A percentile compares a stretch with the other conserved stretches of the same genome.
These are phyloP conservation scores for Salminus brasiliensis DNA, from an alignment of 2,113 vertebrate species.

Conservation along the genomic window DNA sequence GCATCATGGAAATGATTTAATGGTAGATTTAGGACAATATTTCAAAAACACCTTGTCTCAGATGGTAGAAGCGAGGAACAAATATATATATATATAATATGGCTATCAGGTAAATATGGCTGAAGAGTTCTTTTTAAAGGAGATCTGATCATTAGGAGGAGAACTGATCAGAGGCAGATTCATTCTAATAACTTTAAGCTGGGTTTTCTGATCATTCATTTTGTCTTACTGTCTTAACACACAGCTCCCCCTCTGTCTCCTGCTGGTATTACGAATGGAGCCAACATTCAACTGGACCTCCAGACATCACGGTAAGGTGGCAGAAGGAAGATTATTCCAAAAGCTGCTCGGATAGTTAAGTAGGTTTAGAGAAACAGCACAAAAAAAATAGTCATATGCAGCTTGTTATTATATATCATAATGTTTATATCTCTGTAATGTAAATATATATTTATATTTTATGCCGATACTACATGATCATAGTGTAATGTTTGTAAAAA, in stretches of 20 bases:
- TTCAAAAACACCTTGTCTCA: not conserved
- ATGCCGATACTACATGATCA: no score
- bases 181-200: not conserved
- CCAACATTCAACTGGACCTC: not conserved
- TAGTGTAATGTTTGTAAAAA: no score
- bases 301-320: not conserved
- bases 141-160: not conserved
- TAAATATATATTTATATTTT: not conserved
- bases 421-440: no score
- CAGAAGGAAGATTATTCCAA: not conserved
- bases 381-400: not conserved
- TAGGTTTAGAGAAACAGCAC: not conserved
- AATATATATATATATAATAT: no score
- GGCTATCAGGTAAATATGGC: no score
- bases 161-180: not conserved
- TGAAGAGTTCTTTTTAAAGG: not conserved
- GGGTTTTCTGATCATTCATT: not conserved
- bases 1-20: constrained; percentile 13
- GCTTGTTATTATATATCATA: not conserved
- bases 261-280: not conserved
- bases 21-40: not conserved
- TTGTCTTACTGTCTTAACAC: constrained; percentile 6
- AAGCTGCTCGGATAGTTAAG: not conserved
- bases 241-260: constrained; percentile 19
- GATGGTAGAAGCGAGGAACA: not conserved